Evolutionary conservation across 2,888 invertebrate genomes (phyloP), one percentile per base, ranked within the genome.

Genomic region (Caenorhabditis macrosperma): DNA sequence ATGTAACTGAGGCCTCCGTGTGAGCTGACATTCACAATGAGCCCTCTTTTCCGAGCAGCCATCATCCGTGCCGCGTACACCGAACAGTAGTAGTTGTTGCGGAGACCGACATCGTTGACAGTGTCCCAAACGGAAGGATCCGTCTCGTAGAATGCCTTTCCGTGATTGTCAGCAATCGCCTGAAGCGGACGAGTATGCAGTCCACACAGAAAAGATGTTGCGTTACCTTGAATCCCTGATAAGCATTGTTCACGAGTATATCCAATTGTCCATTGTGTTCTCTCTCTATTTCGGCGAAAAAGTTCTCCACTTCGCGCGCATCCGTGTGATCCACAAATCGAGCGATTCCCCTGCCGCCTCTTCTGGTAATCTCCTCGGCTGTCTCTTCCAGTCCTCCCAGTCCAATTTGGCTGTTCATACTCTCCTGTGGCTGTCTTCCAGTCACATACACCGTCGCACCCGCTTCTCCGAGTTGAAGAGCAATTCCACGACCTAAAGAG

Each of bases 21-120:
- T 0, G 91, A 91, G 9, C 91, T 91, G 7, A 92, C 85, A 82
- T 91, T 91, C 3, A 92, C 90, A 59, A 92, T 92, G n/a, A 92
- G 85, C 5, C 92, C 92, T 91, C 92, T 59, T 67, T 79, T 38
- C 74, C 91, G 91, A 86, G 82, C 17, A 35, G 71, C 82, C 86
- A 86, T 86, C 28, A 86, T 22, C 20, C 85, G 83, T 2, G 92
- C 88, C 1, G 91, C 92, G 68, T 91, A 89, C 3, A 91, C 90
- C 1, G 91, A 81, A 82, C 92, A 92, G 63, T 91, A 88, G 82
- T 92, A 92, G 81, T 92, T 92, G 77, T 91, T 92, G 24, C 28
- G 84, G 82, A 80, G 71, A 28, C 77, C 68, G 30, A 64, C 77
- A 52, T 74, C 71, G 57, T 74, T 78, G 17, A 91, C 89, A 5